Evolutionary conservation across 2,113 vertebrate genomes (phyloP).

Genomic region (Lagenorhynchus albirostris): DNA sequence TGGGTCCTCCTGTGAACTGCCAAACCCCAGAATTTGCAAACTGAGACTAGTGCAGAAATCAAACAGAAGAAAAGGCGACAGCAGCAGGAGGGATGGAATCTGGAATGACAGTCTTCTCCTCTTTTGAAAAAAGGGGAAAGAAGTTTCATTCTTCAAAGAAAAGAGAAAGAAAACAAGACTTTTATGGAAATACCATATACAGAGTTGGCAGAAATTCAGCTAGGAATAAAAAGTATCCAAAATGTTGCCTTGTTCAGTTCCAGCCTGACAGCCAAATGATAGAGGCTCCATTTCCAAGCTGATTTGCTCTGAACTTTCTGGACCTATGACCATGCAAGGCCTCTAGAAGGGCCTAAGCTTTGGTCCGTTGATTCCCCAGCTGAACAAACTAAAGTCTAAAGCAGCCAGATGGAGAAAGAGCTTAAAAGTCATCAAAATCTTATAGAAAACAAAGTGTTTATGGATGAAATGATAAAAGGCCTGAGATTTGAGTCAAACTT

Average conservation of each 20-base stretch:
- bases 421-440: not conserved
- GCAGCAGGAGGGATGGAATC: not conserved
- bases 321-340: not conserved
- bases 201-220: conserved; percentile 60
- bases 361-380: not conserved
- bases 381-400: not conserved
- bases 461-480: not conserved
- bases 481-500: not conserved
- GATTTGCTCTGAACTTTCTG: conserved; percentile 43
- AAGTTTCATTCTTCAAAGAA: conserved; percentile 53
- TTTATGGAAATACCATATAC: conserved; percentile 65
- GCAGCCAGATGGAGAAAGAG: not conserved
- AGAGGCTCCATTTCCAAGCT: conserved; percentile 58
- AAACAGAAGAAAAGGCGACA: not conserved
- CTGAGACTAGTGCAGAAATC: not conserved
- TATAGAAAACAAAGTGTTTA: not conserved
- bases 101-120: conserved; percentile 23
- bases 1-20: not conserved
- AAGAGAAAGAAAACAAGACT: conserved; percentile 51
- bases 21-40: not conserved
- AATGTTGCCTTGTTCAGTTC: conserved; percentile 37
- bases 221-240: conserved; percentile 53
- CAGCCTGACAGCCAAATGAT: conserved; percentile 54
- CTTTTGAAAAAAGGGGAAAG: conserved; percentile 38
- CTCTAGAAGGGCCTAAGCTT: not conserved